Conservation (phyloP, 1,140 invertebrate species). For the Monomorium pharaonis region DNA sequence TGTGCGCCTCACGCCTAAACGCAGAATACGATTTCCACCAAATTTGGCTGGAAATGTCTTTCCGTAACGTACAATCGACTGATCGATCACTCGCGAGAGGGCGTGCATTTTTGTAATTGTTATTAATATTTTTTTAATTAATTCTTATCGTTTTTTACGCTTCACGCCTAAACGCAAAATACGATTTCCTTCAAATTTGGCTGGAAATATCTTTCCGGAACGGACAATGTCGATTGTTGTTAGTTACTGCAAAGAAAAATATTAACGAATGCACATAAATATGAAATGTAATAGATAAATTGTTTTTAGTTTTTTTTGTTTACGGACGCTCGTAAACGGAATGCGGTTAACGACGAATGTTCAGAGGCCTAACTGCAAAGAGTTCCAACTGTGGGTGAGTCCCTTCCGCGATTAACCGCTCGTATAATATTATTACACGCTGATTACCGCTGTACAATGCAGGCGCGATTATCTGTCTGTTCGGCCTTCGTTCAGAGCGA, state of each 20-base stretch:
- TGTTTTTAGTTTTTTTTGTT: neutral
- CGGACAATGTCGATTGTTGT: neutral
- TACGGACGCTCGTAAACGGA: neutral
- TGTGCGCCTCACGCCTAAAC: too few species aligned
- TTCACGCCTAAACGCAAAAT: too few species aligned
- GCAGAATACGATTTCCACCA: too few species aligned
- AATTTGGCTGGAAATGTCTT: too few species aligned
- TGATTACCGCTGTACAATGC: conserved; percentile 44
- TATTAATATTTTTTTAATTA: too few species aligned
- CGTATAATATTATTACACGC: conserved; percentile 53
- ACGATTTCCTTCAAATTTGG: too few species aligned
- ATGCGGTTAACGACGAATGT: neutral
- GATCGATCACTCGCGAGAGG: too few species aligned
- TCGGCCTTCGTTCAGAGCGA: conserved; percentile 18
- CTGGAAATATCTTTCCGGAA: too few species aligned
- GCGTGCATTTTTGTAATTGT: too few species aligned
- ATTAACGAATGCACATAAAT: neutral
- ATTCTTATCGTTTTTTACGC: too few species aligned
- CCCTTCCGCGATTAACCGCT: conserved; percentile 29
- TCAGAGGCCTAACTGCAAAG: neutral
- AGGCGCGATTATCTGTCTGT: conserved; percentile 30
- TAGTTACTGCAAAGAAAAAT: neutral
- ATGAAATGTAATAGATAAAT: neutral
- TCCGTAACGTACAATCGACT: too few species aligned
- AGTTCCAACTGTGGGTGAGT: neutral